Conservation (phyloP, 2,888 invertebrate genomes). For the Glyphotaelius pellucidus region DNA sequence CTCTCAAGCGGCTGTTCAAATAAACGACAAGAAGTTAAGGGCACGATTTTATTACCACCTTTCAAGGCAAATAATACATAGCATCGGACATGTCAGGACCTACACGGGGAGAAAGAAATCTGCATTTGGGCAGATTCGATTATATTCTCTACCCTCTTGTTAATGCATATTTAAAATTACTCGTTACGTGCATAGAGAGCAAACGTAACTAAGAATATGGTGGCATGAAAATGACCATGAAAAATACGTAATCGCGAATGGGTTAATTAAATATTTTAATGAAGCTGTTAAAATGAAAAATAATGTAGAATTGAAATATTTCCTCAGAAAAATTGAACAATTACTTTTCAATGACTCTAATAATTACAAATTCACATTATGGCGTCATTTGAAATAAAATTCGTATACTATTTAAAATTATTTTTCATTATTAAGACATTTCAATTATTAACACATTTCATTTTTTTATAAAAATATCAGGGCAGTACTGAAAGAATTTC, state of each 20-base stretch:
- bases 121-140: background rate
- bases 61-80: conserved; percentile 1
- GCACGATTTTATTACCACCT: conserved; percentile 40
- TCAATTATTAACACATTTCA: background rate
- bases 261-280: background rate
- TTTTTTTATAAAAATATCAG: no score
- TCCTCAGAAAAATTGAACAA: background rate
- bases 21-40: conserved; percentile 34
- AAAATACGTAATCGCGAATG: background rate
- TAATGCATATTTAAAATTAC: background rate
- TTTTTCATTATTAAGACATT: background rate
- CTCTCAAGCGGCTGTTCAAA: conserved; percentile 39
- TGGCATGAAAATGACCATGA: background rate
- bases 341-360: no score
- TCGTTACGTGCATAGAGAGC: background rate
- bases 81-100: conserved; percentile 4
- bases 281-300: background rate
- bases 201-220: background rate
- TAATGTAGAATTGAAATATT: background rate
- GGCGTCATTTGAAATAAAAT: no score
- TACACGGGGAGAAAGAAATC: background rate
- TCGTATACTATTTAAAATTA: no score
- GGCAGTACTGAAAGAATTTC: background rate
- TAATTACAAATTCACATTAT: no score
- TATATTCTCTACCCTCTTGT: background rate